Percentiles rank a stretch among this genome's conserved stretches.
These are phyloP conservation scores for Dexiosoma caninum DNA, from an alignment of 2,888 invertebrate species.

Conservation along the genomic window DNA sequence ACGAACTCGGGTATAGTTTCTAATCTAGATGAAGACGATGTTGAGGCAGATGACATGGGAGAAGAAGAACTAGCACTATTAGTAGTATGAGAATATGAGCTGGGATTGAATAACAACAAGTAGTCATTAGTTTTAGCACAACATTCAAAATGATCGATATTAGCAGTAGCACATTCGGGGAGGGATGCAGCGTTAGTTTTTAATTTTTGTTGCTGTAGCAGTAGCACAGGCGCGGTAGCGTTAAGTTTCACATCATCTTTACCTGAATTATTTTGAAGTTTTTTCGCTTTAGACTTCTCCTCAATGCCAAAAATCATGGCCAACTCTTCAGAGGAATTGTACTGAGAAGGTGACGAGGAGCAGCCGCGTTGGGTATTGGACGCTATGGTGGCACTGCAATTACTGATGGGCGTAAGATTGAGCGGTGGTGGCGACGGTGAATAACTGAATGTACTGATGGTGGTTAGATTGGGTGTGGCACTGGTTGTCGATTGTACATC, in stretches of 20 bases:
- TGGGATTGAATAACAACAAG: constrained; percentile 64
- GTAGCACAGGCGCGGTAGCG: constrained; percentile 58
- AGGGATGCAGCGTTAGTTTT: constrained; percentile 55
- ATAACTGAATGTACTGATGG: constrained; percentile 68
- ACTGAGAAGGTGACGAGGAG: constrained; percentile 79
- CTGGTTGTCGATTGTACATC: constrained; percentile 75
- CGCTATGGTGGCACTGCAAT: constrained; percentile 51
- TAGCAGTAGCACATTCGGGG: constrained; percentile 61
- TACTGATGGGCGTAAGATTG: constrained; percentile 72
- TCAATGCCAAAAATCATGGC: constrained; percentile 81
- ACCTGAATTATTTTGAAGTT: constrained; percentile 66
- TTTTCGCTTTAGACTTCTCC: constrained; percentile 69
- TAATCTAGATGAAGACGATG: constrained; percentile 68
- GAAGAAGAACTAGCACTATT: constrained; percentile 66
- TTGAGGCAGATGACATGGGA: constrained; percentile 45
- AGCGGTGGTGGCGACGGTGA: constrained; percentile 73
- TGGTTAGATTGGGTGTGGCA: constrained; percentile 72
- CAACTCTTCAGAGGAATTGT: constrained; percentile 83
- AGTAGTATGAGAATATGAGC: constrained; percentile 59
- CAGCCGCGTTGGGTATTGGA: constrained; percentile 62
- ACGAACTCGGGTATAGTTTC: constrained; percentile 72
- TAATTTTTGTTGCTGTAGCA: constrained; percentile 66
- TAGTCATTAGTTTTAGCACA: constrained; percentile 62
- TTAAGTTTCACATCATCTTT: constrained; percentile 49
- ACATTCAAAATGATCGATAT: constrained; percentile 46